Evolutionary conservation across 2,888 invertebrate genomes (phyloP).

Genomic region (Syritta pipiens): DNA sequence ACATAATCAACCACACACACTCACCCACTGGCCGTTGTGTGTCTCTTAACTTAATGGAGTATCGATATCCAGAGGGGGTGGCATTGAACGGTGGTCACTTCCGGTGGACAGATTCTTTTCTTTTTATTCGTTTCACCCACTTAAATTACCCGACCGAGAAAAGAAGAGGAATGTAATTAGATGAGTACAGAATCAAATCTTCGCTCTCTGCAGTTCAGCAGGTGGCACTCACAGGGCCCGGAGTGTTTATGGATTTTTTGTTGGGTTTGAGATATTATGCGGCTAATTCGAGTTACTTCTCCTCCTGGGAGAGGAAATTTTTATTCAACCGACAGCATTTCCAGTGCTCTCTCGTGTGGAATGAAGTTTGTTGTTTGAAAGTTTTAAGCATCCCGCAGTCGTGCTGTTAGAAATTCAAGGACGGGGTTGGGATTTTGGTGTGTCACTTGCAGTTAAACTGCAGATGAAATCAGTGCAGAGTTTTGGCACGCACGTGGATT

Average conservation of each 20-base stretch:
- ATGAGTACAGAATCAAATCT: conserved; percentile 19
- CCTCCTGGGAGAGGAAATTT: conserved; percentile 6
- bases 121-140: neutral
- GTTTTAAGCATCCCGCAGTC: neutral
- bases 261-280: too few relatives aligned
- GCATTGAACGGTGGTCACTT: neutral
- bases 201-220: neutral
- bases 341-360: neutral
- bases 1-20: conserved; percentile 56
- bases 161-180: neutral
- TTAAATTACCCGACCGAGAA: neutral
- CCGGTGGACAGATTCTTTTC: neutral
- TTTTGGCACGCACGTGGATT: too few relatives aligned
- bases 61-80: conserved; percentile 41
- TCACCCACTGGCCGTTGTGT: neutral
- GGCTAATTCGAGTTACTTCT: neutral
- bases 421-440: too few relatives aligned
- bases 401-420: too few relatives aligned
- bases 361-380: neutral
- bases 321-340: conserved; percentile 3
- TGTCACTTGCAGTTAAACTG: too few relatives aligned
- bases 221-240: too few relatives aligned
- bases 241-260: too few relatives aligned
- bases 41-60: conserved; percentile 48
- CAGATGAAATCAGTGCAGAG: too few relatives aligned